Base-by-base conservation (phyloP, 2,797 vertebrate species). In the Mallotus villosus region DNA sequence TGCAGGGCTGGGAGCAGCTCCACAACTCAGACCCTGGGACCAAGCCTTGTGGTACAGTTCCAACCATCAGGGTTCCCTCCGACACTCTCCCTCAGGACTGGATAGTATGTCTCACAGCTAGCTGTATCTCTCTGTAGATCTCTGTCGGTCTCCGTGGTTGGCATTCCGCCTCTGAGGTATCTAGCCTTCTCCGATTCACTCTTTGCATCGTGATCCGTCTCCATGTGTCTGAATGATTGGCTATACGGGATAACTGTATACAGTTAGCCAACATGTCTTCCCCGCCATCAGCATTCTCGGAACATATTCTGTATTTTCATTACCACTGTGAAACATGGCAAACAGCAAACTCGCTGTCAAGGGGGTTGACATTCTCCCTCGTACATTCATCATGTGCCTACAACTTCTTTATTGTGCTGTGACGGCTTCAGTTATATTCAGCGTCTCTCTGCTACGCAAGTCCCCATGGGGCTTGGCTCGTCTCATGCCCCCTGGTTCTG, bases 381-480 rank as follows among this genome's bases (percentile, higher is more conserved):
- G 2, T 16, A 34, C 7, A 19, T 3, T 63, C 32, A 6, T 8
- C 1, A 34, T 34, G 32, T 34, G 32, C 6, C 32, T 0, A 24
- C 21, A 8, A 55, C 17, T 8, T 55, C 19, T 55, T 55, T 24
- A 24, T 21, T n/a, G 17, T 41, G 41, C 32, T 59, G 25, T 17
- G n/a, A 69, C 41, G 24, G 25, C 25, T 27, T 46, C 14, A 19
- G 3, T 60, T 22, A 25, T 25, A 24, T 32, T 59, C 55, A 25
- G 49, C 9, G 32, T 19, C 19, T 63, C 58, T 66, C 61, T 67
- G 63, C 71, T 77, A 72, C 77, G 70, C 78, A 14, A 1, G 59
- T 74, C 60, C 34, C 64, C 49, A 51, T 58, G 8, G 71, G 58
- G 65, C 57, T 62, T 24, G 73, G 68, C 12, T 72, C 71, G 64